Evolutionary conservation across 92 coral and sea anemone species (phyloP).

Genomic region (Paragorgia papillata): DNA sequence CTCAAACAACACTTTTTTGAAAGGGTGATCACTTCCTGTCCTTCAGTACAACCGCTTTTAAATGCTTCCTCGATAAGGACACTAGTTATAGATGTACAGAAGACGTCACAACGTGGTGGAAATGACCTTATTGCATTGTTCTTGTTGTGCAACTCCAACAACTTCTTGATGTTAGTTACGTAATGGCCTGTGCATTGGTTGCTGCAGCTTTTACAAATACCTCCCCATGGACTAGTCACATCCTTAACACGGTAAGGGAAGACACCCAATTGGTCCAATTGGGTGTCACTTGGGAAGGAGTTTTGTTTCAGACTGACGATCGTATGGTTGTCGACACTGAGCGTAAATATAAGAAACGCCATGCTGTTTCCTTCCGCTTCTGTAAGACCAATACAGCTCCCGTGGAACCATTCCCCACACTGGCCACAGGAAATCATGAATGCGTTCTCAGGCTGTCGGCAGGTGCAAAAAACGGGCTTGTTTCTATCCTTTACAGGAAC

Average conservation of each 20-base stretch:
- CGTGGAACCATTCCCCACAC: conserved; percentile 71
- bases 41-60: conserved; percentile 32
- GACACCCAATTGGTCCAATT: conserved; percentile 57
- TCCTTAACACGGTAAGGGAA: conserved; percentile 62
- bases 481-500: conserved; percentile 31
- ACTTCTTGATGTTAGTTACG: conserved; percentile 53
- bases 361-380: conserved; percentile 42
- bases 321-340: conserved; percentile 43
- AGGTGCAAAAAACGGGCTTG: conserved; percentile 53
- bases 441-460: conserved; percentile 44
- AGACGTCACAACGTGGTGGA: too few relatives aligned
- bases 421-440: conserved; percentile 57
- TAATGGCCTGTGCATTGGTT: conserved; percentile 63
- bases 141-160: conserved; percentile 52
- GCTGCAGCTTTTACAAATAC: conserved; percentile 48
- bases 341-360: conserved; percentile 44
- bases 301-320: conserved; percentile 38
- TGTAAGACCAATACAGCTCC: conserved; percentile 50
- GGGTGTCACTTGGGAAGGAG: conserved; percentile 56
- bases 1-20: conserved; percentile 60
- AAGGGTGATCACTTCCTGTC: conserved; percentile 30
- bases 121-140: conserved; percentile 49
- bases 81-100: too few relatives aligned
- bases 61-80: conserved; percentile 58
- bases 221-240: conserved; percentile 65